Percentiles rank a stretch among this genome's conserved stretches.
Evolutionary conservation across 2,113 vertebrate species (phyloP).

Genomic region (Rhipidura dahli): DNA sequence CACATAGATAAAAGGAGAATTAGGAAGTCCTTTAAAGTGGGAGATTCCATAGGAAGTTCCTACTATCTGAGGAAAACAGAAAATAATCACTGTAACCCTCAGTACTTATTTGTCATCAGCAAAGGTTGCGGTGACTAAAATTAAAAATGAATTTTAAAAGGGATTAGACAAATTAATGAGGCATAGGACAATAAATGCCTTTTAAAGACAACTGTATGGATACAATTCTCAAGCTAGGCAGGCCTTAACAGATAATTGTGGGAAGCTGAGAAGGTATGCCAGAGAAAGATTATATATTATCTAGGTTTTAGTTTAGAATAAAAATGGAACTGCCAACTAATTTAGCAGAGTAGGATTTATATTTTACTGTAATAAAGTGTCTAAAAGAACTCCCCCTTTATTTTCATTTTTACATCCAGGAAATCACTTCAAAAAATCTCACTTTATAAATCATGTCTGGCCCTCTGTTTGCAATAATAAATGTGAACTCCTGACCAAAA

Average conservation of each 20-base stretch:
- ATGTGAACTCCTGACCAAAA: not conserved
- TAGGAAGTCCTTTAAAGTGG: not conserved
- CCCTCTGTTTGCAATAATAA: not conserved
- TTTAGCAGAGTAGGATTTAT: not conserved
- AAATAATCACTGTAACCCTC: not conserved
- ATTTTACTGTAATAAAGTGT: not conserved
- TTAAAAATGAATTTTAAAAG: not conserved
- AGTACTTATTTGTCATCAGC: not conserved
- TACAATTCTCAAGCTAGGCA: not conserved
- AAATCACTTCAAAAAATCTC: not conserved
- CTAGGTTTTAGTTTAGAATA: not conserved
- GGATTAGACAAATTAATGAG: not conserved
- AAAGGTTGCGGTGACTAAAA: not conserved
- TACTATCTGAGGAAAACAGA: not conserved
- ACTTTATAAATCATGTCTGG: not conserved
- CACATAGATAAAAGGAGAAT: not conserved
- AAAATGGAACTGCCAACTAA: not conserved
- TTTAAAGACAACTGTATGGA: not conserved
- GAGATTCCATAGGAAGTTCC: not conserved
- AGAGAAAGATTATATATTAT: not conserved
- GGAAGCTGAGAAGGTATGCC: not conserved
- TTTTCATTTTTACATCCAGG: not conserved
- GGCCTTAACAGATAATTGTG: not conserved
- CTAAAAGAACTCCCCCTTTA: not conserved
- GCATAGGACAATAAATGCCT: not conserved